Base-by-base conservation (phyloP, 37 sponge, comb jelly and placozoan genomes). In the Chondrosia reniformis region DNA sequence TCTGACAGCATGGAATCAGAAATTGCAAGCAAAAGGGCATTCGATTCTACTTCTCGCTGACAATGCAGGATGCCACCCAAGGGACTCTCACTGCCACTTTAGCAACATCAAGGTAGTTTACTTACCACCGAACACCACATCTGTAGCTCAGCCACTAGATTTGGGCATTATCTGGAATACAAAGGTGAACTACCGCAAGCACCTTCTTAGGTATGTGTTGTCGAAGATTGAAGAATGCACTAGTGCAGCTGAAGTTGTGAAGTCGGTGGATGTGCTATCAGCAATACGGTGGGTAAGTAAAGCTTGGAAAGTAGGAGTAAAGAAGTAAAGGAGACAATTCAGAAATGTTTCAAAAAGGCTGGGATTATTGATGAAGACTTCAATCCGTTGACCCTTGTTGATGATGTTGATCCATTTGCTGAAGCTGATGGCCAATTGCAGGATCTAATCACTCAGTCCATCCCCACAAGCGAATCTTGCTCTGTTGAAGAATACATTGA, bases 61-160 rank as follows among this genome's bases (percentile, higher is more conserved):
- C 37, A 88, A 88, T 88, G 84, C 80, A 38, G 71, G 88, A 4
- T 88, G 84, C 27, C 88, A 88, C 62, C 89, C 85, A 58, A 37
- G n/a, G 19, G 73, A 79, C 17, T 55, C 69, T 7, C 21, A 41
- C 24, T 7, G 22, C 39, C 77, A 82, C 44, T 87, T 52, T 75
- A 77, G 79, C 64, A 87, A 87, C 54, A 83, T 84, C 31, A 88
- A 79, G 21, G 69, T 87, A 25, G 61, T 25, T 46, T 88, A 65
- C 45, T 55, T 88, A 67, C 89, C 84, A 34, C 46, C 89, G 15
- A 84, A 88, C 49, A 88, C 80, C 34, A 88, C 89, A 9, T 83
- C 89, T 41, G 36, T 40, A 74, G 57, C 87, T 39, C 92, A 91
- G 55, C 88, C 92, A 28, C 80, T 87, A 9, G 88, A 87, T 63